Evolutionary conservation across 2,888 invertebrate species (phyloP), one percentile per base, ranked within the genome.

Genomic region (Synanthedon vespiformis): DNA sequence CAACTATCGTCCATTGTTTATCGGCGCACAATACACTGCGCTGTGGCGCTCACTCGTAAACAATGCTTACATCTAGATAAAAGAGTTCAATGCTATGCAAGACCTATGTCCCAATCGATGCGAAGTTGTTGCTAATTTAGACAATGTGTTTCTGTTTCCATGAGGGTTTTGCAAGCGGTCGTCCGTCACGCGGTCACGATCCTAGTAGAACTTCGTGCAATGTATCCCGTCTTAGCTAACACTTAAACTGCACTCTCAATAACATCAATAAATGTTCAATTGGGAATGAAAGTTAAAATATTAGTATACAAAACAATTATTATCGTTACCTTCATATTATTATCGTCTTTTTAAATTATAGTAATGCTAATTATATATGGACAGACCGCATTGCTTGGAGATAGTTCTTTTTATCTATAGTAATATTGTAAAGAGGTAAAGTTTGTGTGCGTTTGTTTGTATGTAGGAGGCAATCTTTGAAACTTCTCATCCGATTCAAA

Each of bases 181-280:
- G 67, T 76, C 77, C 73, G 71, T 68, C 74, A 64, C 63, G 68
- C 61, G 73, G 74, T 80, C 84, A 79, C 83, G 83, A 82, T 70
- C 72, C 68, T 65, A 4, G 22, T 22, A 70, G 65, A 59, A 63
- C 63, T 61, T 79, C 77, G 79, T 77, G 78, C 59, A 58, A 62
- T 58, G 56, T 57, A 61, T 58, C 64, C 65, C 58, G 57, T 66
- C 67, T 71, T 68, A 62, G 70, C 63, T 68, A 72, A 72, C 63
- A 58, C 56, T 57, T 41, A 52, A 55, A 53, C 48, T 44, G 13
- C 59, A 54, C 60, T 54, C 61, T 61, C 44, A 18, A 18, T 18
- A 18, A 6, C 44, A 44, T 44, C n/a, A 44, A 44, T 44, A 44
- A 44, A 13, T 13, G n/a, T 44, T 44, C 8, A n/a, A 44, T 13